Evolutionary conservation across 2,113 vertebrate species (phyloP).

Genomic region (Dipodomys stephensi): DNA sequence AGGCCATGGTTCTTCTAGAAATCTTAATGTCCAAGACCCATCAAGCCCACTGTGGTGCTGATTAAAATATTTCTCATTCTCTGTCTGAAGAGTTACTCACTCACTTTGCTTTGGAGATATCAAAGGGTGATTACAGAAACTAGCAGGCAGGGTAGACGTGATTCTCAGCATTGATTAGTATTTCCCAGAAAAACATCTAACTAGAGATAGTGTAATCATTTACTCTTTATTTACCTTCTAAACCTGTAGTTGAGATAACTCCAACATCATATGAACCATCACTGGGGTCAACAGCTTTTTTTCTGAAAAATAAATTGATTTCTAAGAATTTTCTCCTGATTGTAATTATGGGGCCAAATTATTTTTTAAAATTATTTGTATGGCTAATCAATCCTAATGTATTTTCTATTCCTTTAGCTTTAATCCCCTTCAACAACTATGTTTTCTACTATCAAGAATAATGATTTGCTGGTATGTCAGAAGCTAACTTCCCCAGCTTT

Average conservation of each 20-base stretch:
- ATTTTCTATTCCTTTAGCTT: background rate
- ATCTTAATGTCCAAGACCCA: background rate
- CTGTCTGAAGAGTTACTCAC: background rate
- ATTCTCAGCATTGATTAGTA: constrained; percentile 59
- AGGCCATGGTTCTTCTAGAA: background rate
- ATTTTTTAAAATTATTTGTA: background rate
- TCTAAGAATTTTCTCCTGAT: constrained; percentile 34
- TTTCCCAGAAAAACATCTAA: constrained; percentile 77
- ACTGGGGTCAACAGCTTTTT: constrained; percentile 38
- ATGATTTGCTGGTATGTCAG: constrained; percentile 7
- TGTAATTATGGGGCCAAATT: constrained; percentile 24
- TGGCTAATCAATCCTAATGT: background rate
- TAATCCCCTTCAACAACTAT: background rate
- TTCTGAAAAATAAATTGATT: constrained; percentile 34
- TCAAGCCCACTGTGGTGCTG: background rate
- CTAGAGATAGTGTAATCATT: constrained; percentile 85
- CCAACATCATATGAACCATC: constrained; percentile 33
- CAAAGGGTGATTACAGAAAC: constrained; percentile 2
- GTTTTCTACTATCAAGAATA: background rate
- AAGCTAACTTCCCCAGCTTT: background rate
- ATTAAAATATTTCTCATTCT: background rate
- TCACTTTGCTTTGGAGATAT: constrained; percentile 6
- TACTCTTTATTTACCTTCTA: constrained; percentile 84
- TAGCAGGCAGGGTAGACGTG: background rate
- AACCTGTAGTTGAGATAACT: constrained; percentile 62